These are phyloP conservation scores for Tragelaphus strepsiceros DNA, from an alignment of 2,113 vertebrate genomes.

Conservation along the genomic window DNA sequence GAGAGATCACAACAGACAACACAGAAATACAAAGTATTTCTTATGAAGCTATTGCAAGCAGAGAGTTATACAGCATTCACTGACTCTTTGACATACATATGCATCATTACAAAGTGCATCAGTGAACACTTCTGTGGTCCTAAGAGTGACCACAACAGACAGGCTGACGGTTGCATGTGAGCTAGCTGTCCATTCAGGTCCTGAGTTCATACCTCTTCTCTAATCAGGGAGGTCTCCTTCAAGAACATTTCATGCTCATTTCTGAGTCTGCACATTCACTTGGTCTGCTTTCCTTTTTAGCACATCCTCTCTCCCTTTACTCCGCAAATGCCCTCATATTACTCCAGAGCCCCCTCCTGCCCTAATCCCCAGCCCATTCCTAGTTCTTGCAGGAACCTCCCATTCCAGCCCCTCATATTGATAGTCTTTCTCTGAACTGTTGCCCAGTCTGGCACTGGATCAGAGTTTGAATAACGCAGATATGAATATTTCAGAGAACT, in stretches of 20 bases:
- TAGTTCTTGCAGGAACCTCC: not conserved
- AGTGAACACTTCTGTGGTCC: not conserved
- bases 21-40: not conserved
- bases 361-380: rapidly evolving
- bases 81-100: not conserved
- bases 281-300: not conserved
- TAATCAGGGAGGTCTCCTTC: not conserved
- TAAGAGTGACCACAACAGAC: not conserved
- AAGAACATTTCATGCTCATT: not conserved
- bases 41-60: not conserved
- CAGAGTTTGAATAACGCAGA: constrained; percentile 45
- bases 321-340: not conserved
- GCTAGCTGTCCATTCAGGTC: not conserved
- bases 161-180: not conserved
- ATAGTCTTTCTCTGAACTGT: constrained; percentile 58
- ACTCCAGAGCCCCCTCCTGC: not conserved
- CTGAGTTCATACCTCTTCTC: not conserved
- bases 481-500: constrained; percentile 40
- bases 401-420: not conserved
- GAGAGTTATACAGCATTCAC: not conserved
- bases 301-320: not conserved
- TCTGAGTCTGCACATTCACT: not conserved
- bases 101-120: not conserved
- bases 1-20: no score
- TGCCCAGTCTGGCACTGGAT: constrained; percentile 52